Conservation (phyloP, 2,113 vertebrate genomes). For the Cariama cristata region DNA sequence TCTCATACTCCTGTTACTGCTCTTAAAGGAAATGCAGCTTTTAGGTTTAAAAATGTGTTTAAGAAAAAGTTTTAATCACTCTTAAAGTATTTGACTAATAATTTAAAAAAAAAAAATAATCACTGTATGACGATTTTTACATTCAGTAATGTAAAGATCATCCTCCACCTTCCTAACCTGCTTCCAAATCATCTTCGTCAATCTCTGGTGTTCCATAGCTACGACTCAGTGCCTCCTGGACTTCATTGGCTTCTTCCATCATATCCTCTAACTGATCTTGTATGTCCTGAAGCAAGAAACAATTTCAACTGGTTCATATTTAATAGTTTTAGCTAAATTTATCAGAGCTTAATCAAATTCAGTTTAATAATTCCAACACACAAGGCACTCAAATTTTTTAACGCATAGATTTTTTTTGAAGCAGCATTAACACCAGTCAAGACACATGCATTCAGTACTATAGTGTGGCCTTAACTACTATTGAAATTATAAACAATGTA, state of each 20-base stretch:
- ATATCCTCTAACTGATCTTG: slow-evolving; percentile 98
- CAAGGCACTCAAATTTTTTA: neutral
- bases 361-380: neutral
- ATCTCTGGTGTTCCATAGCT: slow-evolving; percentile 96
- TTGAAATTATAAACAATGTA: neutral
- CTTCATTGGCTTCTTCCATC: slow-evolving; percentile 97
- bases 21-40: neutral
- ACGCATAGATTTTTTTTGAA: neutral
- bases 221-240: slow-evolving; percentile 92
- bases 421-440: neutral
- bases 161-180: slow-evolving; percentile 78
- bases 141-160: neutral
- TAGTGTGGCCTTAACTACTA: neutral
- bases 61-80: no score
- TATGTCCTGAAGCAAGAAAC: slow-evolving; percentile 81
- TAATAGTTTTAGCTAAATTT: neutral
- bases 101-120: neutral
- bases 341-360: neutral
- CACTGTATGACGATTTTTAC: neutral
- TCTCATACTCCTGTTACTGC: neutral
- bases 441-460: neutral
- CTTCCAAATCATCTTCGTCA: slow-evolving; percentile 95
- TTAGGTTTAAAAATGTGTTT: neutral
- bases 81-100: neutral
- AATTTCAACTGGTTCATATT: neutral